Conservation (phyloP, 2,888 invertebrate species). For the Mythimna ferrago region DNA sequence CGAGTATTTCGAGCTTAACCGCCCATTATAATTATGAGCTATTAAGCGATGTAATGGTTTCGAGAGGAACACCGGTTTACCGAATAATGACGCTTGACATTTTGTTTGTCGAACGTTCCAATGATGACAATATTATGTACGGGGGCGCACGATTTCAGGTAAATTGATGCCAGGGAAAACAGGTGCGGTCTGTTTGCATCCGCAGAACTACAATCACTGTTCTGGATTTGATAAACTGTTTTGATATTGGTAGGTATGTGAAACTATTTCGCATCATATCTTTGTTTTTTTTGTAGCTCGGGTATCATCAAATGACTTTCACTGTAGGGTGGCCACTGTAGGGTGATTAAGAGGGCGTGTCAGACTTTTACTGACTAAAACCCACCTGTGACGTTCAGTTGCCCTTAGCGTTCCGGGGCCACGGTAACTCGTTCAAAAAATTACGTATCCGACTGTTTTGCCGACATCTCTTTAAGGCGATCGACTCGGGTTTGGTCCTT, state of each 20-base stretch:
- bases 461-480: no score
- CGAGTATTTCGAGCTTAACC: constrained; percentile 63
- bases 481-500: no score
- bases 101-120: constrained; percentile 56
- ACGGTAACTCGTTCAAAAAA: no score
- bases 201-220: neutral
- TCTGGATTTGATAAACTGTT: neutral
- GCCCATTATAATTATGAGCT: constrained; percentile 64
- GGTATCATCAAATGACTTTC: no score
- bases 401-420: no score
- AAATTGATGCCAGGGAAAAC: constrained; percentile 38
- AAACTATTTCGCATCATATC: constrained; percentile 1
- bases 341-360: no score
- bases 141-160: constrained; percentile 25
- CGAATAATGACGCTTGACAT: constrained; percentile 61
- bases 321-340: no score
- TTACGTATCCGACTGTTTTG: no score
- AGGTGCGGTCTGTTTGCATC: constrained; percentile 30
- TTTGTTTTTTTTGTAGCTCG: no score
- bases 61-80: constrained; percentile 52
- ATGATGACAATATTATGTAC: constrained; percentile 46
- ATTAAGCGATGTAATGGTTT: constrained; percentile 64
- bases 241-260: neutral
- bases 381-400: no score
- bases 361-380: no score